Conservation (phyloP, 2,113 vertebrate species). For the Cryptomyrus ogoouensis region DNA sequence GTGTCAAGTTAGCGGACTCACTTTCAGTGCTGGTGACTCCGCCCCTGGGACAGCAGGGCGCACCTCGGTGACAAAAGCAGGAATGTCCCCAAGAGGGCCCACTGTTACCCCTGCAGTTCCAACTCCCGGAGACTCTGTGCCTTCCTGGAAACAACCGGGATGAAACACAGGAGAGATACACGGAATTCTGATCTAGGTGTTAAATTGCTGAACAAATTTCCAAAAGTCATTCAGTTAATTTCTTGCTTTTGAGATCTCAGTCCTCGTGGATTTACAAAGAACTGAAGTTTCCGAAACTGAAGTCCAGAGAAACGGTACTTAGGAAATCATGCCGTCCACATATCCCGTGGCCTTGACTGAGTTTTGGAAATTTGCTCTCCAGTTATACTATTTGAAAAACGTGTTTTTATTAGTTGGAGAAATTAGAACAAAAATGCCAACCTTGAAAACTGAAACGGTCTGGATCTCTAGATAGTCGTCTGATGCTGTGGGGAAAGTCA, state of each 20-base stretch:
- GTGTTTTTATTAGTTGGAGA: neutral
- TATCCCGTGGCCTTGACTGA: neutral
- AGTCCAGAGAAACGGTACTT: neutral
- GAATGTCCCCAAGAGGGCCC: slow-evolving; percentile 79
- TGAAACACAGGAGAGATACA: neutral
- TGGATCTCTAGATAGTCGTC: slow-evolving; percentile 67
- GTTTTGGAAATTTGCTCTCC: neutral
- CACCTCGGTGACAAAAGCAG: slow-evolving; percentile 86
- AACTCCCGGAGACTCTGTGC: slow-evolving; percentile 74
- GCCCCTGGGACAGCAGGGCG: slow-evolving; percentile 78
- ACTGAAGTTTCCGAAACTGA: neutral
- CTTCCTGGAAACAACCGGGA: slow-evolving; percentile 54
- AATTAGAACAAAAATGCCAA: slow-evolving; percentile 34
- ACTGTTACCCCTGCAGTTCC: slow-evolving; percentile 79
- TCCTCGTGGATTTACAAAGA: neutral
- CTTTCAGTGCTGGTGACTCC: slow-evolving; percentile 79
- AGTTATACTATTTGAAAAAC: neutral
- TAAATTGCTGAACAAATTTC: neutral
- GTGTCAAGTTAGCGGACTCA: slow-evolving; percentile 45
- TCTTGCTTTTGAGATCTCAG: neutral
- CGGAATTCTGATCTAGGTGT: neutral
- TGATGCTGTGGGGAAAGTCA: slow-evolving; percentile 39
- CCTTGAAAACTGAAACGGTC: slow-evolving; percentile 74
- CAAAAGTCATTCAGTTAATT: neutral
- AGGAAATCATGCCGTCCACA: neutral